phyloP scores from a whole-genome alignment of 2,797 vertebrate genomes.

The Tadarida brasiliensis region DNA sequence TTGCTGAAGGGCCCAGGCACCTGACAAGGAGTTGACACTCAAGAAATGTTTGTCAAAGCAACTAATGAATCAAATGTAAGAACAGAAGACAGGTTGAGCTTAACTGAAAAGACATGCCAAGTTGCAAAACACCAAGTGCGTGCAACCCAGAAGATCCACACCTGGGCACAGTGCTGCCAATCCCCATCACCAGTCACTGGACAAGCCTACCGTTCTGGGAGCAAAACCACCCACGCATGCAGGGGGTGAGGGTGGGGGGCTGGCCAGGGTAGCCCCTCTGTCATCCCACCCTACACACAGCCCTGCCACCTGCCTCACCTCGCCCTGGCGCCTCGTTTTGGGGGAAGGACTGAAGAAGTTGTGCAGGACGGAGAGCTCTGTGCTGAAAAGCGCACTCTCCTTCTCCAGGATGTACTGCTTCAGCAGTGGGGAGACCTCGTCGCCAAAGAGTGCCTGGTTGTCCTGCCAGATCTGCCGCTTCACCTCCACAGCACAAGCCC shows the following conservation, averaged over 20 bases:
- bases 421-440: slow-evolving; percentile 96
- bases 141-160: rapidly evolving
- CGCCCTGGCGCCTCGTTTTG: slow-evolving; percentile 95
- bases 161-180: rapidly evolving
- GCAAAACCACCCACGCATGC: rapidly evolving
- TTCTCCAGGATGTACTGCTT: slow-evolving; percentile 99
- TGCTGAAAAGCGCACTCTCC: slow-evolving; percentile 95
- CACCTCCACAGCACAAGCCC: slow-evolving; percentile 97
- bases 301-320: slow-evolving; percentile 88
- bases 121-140: rapidly evolving
- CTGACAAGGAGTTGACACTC: neutral
- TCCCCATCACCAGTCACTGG: rapidly evolving
- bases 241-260: rapidly evolving
- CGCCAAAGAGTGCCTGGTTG: slow-evolving; percentile 98
- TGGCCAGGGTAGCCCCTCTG: neutral
- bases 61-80: rapidly evolving
- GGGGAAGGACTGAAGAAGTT: slow-evolving; percentile 98
- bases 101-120: rapidly evolving
- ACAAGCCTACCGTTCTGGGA: too few relatives aligned
- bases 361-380: slow-evolving; percentile 96
- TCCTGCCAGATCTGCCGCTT: slow-evolving; percentile 99
- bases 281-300: rapidly evolving
- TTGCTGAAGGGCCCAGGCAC: neutral
- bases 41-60: neutral
- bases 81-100: rapidly evolving